Evolutionary conservation across 2,888 invertebrate species (phyloP).

Genomic region (Dermolepida albohirtum): DNA sequence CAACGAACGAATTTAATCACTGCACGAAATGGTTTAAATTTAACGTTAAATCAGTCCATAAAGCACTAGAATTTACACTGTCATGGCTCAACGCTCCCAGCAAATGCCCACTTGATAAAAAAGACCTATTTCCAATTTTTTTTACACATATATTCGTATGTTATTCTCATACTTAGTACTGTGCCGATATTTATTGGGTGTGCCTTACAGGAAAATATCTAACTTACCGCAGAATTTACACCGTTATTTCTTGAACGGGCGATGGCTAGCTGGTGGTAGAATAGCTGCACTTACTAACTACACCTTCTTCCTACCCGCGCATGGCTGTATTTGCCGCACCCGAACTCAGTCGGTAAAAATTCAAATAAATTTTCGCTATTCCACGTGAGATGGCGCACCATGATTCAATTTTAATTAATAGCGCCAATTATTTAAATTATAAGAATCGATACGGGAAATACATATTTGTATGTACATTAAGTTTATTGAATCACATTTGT

Average conservation of each 20-base stretch:
- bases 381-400: no score
- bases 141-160: constrained; percentile 53
- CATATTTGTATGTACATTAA: no score
- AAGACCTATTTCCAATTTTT: constrained; percentile 53
- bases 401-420: no score
- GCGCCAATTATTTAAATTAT: no score
- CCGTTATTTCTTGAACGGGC: constrained; percentile 53
- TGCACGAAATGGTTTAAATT: constrained; percentile 51
- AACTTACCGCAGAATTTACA: constrained; percentile 53
- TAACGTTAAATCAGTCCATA: constrained; percentile 53
- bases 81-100: constrained; percentile 61
- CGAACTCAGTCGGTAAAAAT: constrained; percentile 50
- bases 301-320: constrained; percentile 52
- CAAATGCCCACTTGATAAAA: constrained; percentile 52
- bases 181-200: constrained; percentile 52
- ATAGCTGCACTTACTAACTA: constrained; percentile 48
- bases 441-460: no score
- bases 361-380: no score
- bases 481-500: no score
- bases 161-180: constrained; percentile 53
- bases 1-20: constrained; percentile 44
- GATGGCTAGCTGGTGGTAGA: constrained; percentile 54
- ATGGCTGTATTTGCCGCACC: constrained; percentile 58
- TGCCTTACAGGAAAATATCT: constrained; percentile 55
- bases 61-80: constrained; percentile 64